A percentile compares a stretch with the other conserved stretches of the same genome.
Conservation (phyloP, 2,113 vertebrate species). For the Leptocoma aspasia region DNA sequence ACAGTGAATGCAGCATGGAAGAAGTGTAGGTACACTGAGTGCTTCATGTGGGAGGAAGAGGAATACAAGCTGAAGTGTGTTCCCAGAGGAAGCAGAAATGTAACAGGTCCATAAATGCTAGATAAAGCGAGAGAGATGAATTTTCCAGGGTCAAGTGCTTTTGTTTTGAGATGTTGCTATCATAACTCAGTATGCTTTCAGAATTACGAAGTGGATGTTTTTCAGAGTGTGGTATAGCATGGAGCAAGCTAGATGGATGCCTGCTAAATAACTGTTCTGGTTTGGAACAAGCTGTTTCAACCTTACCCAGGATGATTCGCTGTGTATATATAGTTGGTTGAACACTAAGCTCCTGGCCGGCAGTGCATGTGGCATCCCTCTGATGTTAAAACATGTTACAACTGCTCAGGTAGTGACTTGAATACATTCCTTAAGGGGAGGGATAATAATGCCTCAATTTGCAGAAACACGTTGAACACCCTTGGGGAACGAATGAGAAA, state of each 20-base stretch:
- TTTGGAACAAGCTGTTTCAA: background rate
- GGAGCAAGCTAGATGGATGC: background rate
- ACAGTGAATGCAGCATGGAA: background rate
- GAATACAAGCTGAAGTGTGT: background rate
- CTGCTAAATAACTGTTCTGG: background rate
- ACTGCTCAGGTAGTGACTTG: slow-evolving; percentile 58
- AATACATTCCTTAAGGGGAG: slow-evolving; percentile 51
- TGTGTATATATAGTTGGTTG: background rate
- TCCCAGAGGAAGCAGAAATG: background rate
- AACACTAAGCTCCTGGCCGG: background rate
- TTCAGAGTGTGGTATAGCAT: background rate
- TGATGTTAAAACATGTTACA: slow-evolving; percentile 48
- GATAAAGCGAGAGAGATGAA: background rate
- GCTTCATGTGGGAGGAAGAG: background rate
- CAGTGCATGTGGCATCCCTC: background rate
- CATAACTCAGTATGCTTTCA: background rate
- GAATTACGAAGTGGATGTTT: background rate
- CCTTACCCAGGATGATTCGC: background rate
- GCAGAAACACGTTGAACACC: background rate
- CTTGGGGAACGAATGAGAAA: background rate
- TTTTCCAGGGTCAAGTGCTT: background rate
- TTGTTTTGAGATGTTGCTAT: background rate
- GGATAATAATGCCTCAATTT: background rate
- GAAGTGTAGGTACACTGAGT: background rate
- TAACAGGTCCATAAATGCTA: background rate